Percentiles rank a stretch among this genome's conserved stretches.
Conservation (phyloP, 2,888 invertebrate genomes). For the Sesia bembeciformis region DNA sequence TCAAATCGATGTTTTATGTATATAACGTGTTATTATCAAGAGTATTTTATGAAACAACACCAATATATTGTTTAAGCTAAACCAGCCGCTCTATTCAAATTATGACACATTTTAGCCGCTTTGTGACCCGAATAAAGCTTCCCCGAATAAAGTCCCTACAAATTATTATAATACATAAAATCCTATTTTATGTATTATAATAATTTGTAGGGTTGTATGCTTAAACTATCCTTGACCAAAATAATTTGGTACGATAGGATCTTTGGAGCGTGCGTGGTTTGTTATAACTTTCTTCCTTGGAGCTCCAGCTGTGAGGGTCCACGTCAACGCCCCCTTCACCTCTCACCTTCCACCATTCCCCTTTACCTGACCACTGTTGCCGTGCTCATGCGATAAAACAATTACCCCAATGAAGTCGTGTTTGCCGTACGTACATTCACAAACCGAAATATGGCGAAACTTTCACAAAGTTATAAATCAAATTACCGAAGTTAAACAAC, state of each 20-base stretch:
- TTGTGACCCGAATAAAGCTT: too few relatives aligned
- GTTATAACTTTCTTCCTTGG: slow-evolving; percentile 54
- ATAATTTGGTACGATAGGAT: slow-evolving; percentile 60
- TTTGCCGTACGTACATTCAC: slow-evolving; percentile 38
- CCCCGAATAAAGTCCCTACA: too few relatives aligned
- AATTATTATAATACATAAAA: too few relatives aligned
- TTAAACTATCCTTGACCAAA: slow-evolving; percentile 64
- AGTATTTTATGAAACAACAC: too few relatives aligned
- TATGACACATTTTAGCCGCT: too few relatives aligned
- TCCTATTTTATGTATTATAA: too few relatives aligned
- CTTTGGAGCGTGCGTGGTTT: slow-evolving; percentile 53
- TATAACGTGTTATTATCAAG: too few relatives aligned
- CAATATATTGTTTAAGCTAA: too few relatives aligned
- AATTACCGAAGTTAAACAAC: slow-evolving; percentile 7
- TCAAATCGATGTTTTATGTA: too few relatives aligned
- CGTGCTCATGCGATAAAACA: slow-evolving; percentile 71
- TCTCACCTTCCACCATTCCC: slow-evolving; percentile 9
- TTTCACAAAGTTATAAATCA: slow-evolving; percentile 8
- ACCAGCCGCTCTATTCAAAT: too few relatives aligned
- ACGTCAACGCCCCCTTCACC: slow-evolving; percentile 16
- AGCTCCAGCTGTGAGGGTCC: slow-evolving; percentile 43
- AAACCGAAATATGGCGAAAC: slow-evolving; percentile 26
- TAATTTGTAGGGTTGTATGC: slow-evolving; percentile 30
- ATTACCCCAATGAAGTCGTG: slow-evolving; percentile 60
- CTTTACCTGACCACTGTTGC: slow-evolving; percentile 38